Base-by-base conservation (phyloP, 2,888 invertebrate genomes). In the Sturmia bella region DNA sequence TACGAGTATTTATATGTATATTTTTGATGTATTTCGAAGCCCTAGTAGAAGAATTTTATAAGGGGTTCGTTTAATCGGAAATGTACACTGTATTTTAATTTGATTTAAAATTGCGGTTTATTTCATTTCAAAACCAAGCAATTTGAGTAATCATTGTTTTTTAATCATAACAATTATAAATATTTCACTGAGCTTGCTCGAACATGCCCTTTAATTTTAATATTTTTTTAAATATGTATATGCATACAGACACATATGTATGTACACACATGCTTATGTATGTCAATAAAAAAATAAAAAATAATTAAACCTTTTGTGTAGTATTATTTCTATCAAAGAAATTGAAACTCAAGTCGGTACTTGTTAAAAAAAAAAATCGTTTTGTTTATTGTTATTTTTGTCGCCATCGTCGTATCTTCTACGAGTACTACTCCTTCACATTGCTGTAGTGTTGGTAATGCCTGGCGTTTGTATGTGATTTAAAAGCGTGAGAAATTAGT, bases 401-500 rank as follows among this genome's bases (percentile, higher is more conserved):
- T 77, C 75, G 70, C 43, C 72, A 37, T 63, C 48, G 50, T 41
- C 63, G 50, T 66, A 78, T 78, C 70, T 43, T 59, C 59, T 57
- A 15, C n/a, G n/a, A n/a, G n/a, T n/a, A n/a, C 73, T 64, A 48
- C 63, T 63, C 48, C 72, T 43, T 43, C 43, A 15, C 17, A 37
- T 27, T 56, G 21, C 17, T 21, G 13, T 48, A n/a, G 56, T 21
- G 52, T 19, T 64, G 56, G 32, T 32, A 24, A 6, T 41, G 12
- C 19, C n/a, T 59, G 75, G 66, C 57, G 66, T 75, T 56, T 70
- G 57, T 78, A 72, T 74, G 74, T 79, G 73, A 56, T 70, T 72
- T 79, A 57, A 80, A 74, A 85, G 83, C 85, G 85, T 85, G 85
- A 85, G 85, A 85, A 85, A 85, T 83, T 85, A 83, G 78, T 82